Conservation (phyloP, 35 echinoderm and acorn worm species). For the Anneissia japonica region DNA sequence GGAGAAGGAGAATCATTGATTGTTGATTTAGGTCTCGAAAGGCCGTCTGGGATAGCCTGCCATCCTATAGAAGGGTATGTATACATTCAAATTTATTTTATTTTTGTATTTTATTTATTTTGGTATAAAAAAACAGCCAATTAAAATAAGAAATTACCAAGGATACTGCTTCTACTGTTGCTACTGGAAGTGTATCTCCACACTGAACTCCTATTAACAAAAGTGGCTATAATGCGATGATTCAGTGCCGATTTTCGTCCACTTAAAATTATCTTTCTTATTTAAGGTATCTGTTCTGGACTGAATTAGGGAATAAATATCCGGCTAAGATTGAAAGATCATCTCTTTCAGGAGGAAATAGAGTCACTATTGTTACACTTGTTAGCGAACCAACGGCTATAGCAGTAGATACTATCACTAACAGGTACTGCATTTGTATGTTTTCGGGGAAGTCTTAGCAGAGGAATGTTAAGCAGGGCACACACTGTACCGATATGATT, state of each 20-base stretch:
- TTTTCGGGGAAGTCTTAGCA: not conserved
- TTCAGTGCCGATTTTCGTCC: not conserved
- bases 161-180: no score
- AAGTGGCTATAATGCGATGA: not conserved
- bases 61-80: not conserved
- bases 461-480: not conserved
- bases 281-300: not conserved
- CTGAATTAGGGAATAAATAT: not conserved
- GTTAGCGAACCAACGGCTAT: not conserved
- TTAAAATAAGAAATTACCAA: not conserved
- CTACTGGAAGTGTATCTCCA: no score
- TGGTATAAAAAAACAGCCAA: no score
- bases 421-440: not conserved
- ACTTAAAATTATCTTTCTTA: not conserved
- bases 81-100: not conserved
- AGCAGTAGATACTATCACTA: not conserved
- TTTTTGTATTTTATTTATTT: no score
- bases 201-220: no score
- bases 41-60: not conserved
- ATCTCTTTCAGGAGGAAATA: not conserved
- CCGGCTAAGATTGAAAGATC: not conserved
- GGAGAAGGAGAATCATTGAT: not conserved
- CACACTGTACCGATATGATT: no score
- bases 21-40: not conserved
- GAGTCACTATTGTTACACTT: not conserved